Percentiles rank a stretch among this genome's conserved stretches.
These are phyloP conservation scores for Sciaenops ocellatus DNA, from an alignment of 2,797 vertebrate species.

Conservation along the genomic window DNA sequence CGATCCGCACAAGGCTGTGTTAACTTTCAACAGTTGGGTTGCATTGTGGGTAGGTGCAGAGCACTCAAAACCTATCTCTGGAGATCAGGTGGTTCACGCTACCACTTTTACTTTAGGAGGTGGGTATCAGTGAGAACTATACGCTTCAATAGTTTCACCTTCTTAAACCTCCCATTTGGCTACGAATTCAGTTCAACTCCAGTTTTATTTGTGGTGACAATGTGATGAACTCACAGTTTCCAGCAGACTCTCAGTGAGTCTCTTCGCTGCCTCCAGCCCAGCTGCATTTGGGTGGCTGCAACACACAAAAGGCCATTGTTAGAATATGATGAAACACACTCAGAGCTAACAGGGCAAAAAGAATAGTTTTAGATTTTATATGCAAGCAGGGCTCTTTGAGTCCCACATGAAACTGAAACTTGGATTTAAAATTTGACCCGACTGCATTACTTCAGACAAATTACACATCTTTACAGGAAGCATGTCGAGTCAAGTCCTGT, in stretches of 20 bases:
- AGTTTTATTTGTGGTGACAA: background rate
- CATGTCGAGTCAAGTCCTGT: too few relatives aligned
- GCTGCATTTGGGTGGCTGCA: conserved; percentile 85
- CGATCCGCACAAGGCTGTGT: background rate
- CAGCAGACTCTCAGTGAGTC: conserved; percentile 86
- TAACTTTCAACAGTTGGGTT: background rate
- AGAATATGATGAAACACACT: conserved; percentile 12
- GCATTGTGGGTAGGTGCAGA: conserved; percentile 81
- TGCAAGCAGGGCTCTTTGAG: background rate
- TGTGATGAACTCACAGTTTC: conserved; percentile 82
- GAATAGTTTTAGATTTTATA: background rate
- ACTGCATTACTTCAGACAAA: background rate
- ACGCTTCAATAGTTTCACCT: conserved; percentile 78
- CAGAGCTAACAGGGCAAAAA: background rate
- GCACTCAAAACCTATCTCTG: conserved; percentile 71
- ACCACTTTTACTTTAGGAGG: conserved; percentile 81
- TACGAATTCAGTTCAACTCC: background rate
- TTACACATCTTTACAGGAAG: too few relatives aligned
- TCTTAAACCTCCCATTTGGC: conserved; percentile 78
- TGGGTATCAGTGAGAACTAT: conserved; percentile 81
- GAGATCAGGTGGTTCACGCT: conserved; percentile 80
- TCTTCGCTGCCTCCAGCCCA: conserved; percentile 87
- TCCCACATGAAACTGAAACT: background rate
- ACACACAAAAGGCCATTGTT: conserved; percentile 44
- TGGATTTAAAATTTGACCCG: background rate